phyloP scores from a whole-genome alignment of 2,797 vertebrate genomes.

The Echiichthys vipera region DNA sequence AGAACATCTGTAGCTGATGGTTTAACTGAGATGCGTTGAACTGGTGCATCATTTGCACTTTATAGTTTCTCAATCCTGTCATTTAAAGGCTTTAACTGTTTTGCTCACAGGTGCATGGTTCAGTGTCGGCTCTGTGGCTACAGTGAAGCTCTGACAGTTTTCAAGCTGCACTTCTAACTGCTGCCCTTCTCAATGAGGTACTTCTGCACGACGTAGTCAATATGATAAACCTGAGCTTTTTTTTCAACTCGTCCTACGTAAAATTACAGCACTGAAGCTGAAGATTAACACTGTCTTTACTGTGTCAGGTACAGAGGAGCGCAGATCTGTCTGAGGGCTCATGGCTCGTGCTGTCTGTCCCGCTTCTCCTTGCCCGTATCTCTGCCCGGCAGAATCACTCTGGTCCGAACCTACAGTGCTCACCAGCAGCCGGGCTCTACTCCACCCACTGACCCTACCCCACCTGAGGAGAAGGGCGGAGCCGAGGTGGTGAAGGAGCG shows the following conservation, averaged over 20 bases:
- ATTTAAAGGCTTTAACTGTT: neutral
- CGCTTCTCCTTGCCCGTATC: conserved; percentile 58
- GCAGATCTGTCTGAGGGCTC: conserved; percentile 70
- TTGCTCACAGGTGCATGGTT: conserved; percentile 22
- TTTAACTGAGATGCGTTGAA: neutral
- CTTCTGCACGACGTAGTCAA: neutral
- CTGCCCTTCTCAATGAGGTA: conserved; percentile 67
- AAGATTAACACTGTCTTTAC: neutral
- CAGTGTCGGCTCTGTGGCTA: conserved; percentile 14
- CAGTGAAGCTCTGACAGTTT: conserved; percentile 1
- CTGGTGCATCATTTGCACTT: neutral
- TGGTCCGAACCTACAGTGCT: conserved; percentile 81
- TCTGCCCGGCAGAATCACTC: conserved; percentile 58
- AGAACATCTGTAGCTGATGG: neutral
- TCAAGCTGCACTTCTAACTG: neutral
- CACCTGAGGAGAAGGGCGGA: conserved; percentile 67
- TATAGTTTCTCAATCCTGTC: neutral
- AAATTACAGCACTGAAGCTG: neutral
- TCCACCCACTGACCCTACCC: conserved; percentile 12
- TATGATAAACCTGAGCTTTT: neutral
- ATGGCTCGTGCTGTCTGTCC: conserved; percentile 74
- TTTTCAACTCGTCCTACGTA: neutral
- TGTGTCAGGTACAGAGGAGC: conserved; percentile 80
- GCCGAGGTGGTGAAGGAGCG: conserved; percentile 67
- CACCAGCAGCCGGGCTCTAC: conserved; percentile 62